Base-by-base conservation (phyloP, 1,140 invertebrate species). In the Calosoma granatense region DNA sequence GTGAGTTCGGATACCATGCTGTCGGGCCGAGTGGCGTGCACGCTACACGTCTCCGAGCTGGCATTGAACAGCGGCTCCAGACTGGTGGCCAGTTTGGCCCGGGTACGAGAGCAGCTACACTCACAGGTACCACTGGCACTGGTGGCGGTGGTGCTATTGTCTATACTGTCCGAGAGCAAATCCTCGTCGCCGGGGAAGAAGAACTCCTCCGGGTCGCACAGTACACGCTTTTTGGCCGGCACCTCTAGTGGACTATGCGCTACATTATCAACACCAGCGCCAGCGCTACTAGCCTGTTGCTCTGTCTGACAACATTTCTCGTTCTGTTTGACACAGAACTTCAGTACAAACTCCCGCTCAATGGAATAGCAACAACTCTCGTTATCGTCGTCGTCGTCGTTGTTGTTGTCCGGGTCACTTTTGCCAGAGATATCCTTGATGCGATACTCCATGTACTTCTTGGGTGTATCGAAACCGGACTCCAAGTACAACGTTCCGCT, bases 291-390 rank as follows among this genome's bases (percentile, higher is more conserved):
- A 6, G 4, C 6, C 14, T 30, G 6, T 12, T 4, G 4, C 20
- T 78, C 77, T 15, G 78, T 79, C 69, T 80, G 78, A 63, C 72
- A 74, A 51, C 64, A 71, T 57, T 72, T 76, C 63, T 79, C 75
- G 43, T 64, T 67, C 64, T 78, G 76, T 36, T 70, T 68, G 59
- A 79, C 61, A 59, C 68, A 68, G 64, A 78, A 79, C 20, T 77
- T 77, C 58, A 78, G 64, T 43, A 70, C 62, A 61, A 79, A 75
- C 30, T 60, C 63, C 9, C 3, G 20, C 21, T 36, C 52, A 20
- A 19, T 30, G 47, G 22, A 47, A 47, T 47, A 47, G 17, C 41
- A 47, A n/a, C n/a, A n/a, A 30, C 26, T 30, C 14, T 30, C 26
- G 4, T 4, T 30, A 30, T 30, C 26, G 14, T 4, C 14, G 14